Evolutionary conservation across 1,140 invertebrate genomes (phyloP).

Genomic region (Aphidius gifuensis): DNA sequence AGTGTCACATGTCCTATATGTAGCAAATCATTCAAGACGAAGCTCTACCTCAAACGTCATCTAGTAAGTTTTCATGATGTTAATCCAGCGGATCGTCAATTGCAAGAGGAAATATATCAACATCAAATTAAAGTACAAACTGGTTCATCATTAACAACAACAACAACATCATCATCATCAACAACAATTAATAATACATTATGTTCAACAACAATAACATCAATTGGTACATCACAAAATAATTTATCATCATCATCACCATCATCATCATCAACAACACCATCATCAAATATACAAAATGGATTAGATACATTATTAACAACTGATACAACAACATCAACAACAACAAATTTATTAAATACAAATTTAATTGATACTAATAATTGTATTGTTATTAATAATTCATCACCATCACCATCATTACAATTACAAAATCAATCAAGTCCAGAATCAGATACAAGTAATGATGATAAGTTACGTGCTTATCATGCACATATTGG

Average conservation of each 20-base stretch:
- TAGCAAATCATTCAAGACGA: conserved; percentile 74
- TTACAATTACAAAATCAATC: too few species aligned
- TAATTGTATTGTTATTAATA: neutral
- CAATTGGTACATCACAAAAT: neutral
- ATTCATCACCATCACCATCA: too few species aligned
- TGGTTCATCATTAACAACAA: conserved; percentile 29
- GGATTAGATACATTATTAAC: conserved; percentile 7
- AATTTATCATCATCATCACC: conserved; percentile 5
- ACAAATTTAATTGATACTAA: neutral
- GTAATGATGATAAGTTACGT: conserved; percentile 29
- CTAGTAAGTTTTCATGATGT: conserved; percentile 61
- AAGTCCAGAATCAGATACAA: conserved; percentile 17
- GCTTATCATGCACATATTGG: conserved; percentile 37
- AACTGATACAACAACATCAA: conserved; percentile 14
- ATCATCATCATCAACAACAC: conserved; percentile 7
- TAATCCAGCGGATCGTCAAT: conserved; percentile 49
- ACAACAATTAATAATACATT: neutral
- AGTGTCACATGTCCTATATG: conserved; percentile 71
- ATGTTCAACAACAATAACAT: conserved; percentile 5
- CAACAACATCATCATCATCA: conserved; percentile 20
- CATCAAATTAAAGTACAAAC: conserved; percentile 41
- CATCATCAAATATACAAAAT: conserved; percentile 10
- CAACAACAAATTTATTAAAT: conserved; percentile 1
- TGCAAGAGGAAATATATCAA: conserved; percentile 53
- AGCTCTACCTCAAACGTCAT: conserved; percentile 72